These are phyloP conservation scores for Gonatopus flavifemur DNA, from an alignment of 1,140 invertebrate genomes.

Conservation along the genomic window DNA sequence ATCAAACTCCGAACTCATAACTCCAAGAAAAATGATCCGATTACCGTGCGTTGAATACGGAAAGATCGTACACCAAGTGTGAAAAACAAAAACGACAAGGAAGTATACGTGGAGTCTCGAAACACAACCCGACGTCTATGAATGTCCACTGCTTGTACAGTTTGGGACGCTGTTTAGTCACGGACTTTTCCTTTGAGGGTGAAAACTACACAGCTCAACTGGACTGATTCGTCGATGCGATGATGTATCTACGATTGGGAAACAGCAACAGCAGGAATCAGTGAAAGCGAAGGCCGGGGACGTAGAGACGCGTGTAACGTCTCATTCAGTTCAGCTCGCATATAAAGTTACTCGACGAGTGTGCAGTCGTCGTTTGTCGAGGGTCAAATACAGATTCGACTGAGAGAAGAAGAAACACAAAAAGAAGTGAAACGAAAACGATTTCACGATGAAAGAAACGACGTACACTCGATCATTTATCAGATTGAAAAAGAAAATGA, in stretches of 20 bases:
- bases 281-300: constrained; percentile 13
- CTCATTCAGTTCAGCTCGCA: no score
- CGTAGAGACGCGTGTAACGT: constrained; percentile 36
- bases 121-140: constrained; percentile 2
- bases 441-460: no score
- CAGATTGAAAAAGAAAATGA: no score
- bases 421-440: constrained; percentile 10
- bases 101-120: no score
- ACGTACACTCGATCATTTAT: no score
- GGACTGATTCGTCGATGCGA: constrained; percentile 49
- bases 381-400: constrained; percentile 15
- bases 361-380: constrained; percentile 48
- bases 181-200: constrained; percentile 50
- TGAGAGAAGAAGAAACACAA: constrained; percentile 9
- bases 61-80: no score
- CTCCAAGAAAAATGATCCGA: no score
- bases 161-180: constrained; percentile 42
- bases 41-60: no score
- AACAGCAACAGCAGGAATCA: constrained; percentile 13
- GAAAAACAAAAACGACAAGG: no score
- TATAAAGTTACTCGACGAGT: constrained; percentile 58
- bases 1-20: no score
- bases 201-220: constrained; percentile 52
- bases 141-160: no score
- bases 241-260: constrained; percentile 21